Percentiles rank a stretch among this genome's conserved stretches.
Evolutionary conservation across 1,140 invertebrate species (phyloP).

Genomic region (Yoshiicerus persimilis): DNA sequence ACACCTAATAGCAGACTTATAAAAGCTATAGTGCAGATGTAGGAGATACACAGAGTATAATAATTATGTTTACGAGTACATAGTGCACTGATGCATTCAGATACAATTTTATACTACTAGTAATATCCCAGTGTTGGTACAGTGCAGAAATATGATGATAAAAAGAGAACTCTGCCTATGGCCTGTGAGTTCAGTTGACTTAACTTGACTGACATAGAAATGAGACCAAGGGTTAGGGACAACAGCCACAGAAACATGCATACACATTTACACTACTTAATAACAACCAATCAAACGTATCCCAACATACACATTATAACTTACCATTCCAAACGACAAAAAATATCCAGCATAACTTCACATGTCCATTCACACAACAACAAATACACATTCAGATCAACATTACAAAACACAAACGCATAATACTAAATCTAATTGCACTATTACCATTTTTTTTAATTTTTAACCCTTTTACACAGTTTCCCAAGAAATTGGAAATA

Average conservation of each 20-base stretch:
- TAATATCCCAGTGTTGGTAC: not conserved
- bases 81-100: not conserved
- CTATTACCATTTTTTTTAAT: too few species aligned
- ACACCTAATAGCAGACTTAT: not conserved
- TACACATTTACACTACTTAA: not conserved
- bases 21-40: not conserved
- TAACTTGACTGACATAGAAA: constrained; percentile 39
- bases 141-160: not conserved
- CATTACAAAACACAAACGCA: too few species aligned
- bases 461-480: too few species aligned
- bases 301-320: not conserved
- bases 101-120: not conserved
- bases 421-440: too few species aligned
- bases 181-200: not conserved
- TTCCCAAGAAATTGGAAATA: too few species aligned
- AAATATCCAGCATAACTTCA: too few species aligned
- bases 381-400: too few species aligned
- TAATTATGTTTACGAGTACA: not conserved
- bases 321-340: too few species aligned
- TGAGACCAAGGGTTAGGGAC: constrained; percentile 44
- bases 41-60: not conserved
- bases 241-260: not conserved
- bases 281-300: not conserved
- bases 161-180: not conserved
- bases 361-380: too few species aligned